Percentiles rank a stretch among this genome's conserved stretches.
These are phyloP conservation scores for Cephus pulcher DNA, from an alignment of 2,888 invertebrate genomes.

Conservation along the genomic window DNA sequence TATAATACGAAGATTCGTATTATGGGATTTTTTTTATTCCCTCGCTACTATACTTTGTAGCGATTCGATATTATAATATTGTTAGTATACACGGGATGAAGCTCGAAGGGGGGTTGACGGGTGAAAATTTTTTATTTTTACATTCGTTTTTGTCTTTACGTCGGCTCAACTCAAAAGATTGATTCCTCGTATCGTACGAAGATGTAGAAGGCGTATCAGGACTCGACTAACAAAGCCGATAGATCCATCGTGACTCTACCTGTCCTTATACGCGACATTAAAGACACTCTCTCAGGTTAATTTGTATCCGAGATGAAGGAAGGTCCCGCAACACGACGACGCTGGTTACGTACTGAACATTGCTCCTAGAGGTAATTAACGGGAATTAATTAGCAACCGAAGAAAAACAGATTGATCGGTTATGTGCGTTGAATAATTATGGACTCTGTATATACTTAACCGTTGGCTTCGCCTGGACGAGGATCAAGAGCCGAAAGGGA, in stretches of 20 bases:
- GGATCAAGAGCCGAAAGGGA: neutral
- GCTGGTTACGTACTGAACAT: conserved; percentile 22
- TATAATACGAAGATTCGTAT: neutral
- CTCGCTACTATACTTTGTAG: neutral
- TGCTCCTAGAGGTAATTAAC: conserved; percentile 52
- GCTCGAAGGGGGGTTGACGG: neutral
- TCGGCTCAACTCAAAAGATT: neutral
- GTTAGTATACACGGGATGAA: neutral
- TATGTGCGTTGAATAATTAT: conserved; percentile 27
- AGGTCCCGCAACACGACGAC: conserved; percentile 34
- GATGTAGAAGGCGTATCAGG: neutral
- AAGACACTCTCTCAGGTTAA: conserved; percentile 18
- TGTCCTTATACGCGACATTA: neutral
- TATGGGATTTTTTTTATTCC: neutral
- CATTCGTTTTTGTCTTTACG: neutral
- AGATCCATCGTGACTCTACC: neutral
- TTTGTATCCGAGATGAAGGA: conserved; percentile 40
- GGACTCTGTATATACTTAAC: neutral
- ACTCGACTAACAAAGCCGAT: neutral
- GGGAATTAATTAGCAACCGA: conserved; percentile 54
- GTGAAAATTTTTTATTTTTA: neutral
- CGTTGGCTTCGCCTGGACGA: neutral
- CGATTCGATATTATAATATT: neutral
- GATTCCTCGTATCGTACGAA: neutral
- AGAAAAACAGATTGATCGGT: conserved; percentile 46